phyloP scores from a whole-genome alignment of 2,113 vertebrate genomes.

The Tachysurus vachellii region DNA sequence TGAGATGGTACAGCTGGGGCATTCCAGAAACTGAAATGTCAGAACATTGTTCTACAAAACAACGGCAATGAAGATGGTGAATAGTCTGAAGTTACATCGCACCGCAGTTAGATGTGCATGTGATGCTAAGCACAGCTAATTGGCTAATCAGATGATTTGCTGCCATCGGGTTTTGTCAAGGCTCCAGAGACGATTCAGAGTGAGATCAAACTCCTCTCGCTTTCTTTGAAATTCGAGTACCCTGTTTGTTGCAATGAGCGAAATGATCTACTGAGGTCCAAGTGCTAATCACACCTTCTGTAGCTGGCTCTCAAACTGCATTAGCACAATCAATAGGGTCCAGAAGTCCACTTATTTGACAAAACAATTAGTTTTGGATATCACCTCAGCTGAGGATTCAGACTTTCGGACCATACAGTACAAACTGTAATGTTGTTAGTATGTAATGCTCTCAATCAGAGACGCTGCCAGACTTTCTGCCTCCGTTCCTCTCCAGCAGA shows the following conservation, averaged over 20 bases:
- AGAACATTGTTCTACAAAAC: not conserved
- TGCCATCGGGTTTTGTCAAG: not conserved
- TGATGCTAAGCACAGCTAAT: not conserved
- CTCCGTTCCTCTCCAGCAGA: constrained; percentile 14
- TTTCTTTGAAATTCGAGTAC: constrained; percentile 10
- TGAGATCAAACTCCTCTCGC: not conserved
- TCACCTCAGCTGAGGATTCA: constrained; percentile 10
- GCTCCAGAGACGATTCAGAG: not conserved
- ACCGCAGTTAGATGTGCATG: not conserved
- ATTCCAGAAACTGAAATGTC: not conserved
- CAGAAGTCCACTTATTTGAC: constrained; percentile 34
- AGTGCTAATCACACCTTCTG: constrained; percentile 13
- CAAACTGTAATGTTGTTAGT: constrained; percentile 27
- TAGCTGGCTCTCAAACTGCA: constrained; percentile 16
- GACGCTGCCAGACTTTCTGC: constrained; percentile 39
- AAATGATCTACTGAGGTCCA: constrained; percentile 12
- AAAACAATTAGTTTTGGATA: constrained; percentile 36
- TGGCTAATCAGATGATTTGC: not conserved
- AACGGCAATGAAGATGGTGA: not conserved
- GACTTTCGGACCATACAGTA: constrained; percentile 24
- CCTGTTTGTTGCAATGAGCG: not conserved
- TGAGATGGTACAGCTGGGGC: not conserved
- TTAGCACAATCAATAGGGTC: constrained; percentile 25
- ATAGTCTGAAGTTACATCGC: not conserved
- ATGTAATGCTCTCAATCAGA: constrained; percentile 25